phyloP scores from a whole-genome alignment of 2,797 vertebrate genomes.

The Lepidocolaptes lacrymiger region DNA sequence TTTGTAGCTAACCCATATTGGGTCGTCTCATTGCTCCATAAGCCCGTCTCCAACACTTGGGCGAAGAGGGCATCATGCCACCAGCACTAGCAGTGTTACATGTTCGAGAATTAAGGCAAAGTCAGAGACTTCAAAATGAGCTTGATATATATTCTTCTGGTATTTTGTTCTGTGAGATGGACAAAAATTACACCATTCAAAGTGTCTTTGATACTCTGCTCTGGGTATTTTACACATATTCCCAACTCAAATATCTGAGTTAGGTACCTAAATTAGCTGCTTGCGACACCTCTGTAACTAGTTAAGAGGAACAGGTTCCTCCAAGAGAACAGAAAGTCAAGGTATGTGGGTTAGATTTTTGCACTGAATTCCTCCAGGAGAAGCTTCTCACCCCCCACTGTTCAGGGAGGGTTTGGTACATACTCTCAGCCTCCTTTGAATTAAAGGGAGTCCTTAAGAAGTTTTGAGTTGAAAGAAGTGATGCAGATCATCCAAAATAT shows the following conservation, averaged over 20 bases:
- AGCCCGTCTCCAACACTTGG: too few species aligned
- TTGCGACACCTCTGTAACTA: neutral
- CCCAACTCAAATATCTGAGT: neutral
- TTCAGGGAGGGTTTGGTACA: neutral
- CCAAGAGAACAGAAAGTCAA: neutral
- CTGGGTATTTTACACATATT: neutral
- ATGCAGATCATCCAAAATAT: neutral
- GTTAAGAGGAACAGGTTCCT: neutral
- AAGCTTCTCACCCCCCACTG: neutral
- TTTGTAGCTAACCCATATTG: too few species aligned
- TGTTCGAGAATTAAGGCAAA: neutral
- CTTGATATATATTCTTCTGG: neutral
- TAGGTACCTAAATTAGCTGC: neutral
- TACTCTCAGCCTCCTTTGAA: neutral
- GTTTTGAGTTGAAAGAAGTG: neutral
- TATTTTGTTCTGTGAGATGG: neutral
- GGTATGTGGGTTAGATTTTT: neutral
- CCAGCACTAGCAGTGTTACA: neutral
- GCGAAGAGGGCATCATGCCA: neutral
- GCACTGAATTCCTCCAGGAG: neutral
- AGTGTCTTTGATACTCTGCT: neutral
- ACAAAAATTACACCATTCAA: neutral
- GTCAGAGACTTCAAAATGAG: neutral
- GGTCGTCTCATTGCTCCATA: too few species aligned
- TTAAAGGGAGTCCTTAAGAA: neutral